phyloP scores from a whole-genome alignment of 2,113 vertebrate genomes.

The Menura novaehollandiae region DNA sequence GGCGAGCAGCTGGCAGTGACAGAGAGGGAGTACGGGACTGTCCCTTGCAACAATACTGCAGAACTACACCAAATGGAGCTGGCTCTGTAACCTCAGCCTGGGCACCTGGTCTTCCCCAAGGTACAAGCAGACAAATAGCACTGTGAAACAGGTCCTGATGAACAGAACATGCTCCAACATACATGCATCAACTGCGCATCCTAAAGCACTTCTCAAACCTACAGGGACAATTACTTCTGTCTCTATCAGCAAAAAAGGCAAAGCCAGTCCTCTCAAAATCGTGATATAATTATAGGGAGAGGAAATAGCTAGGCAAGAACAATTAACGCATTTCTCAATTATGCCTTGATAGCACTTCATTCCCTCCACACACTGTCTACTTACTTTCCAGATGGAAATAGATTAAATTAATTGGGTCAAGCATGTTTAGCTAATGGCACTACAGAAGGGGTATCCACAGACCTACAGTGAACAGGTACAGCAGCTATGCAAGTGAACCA shows the following conservation, averaged over 20 bases:
- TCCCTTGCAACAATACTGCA: not conserved
- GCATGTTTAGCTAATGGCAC: not conserved
- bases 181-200: not conserved
- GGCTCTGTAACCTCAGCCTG: not conserved
- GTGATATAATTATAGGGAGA: not conserved
- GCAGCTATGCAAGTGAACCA: not conserved
- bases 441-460: not conserved
- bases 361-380: not conserved
- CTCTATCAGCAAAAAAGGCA: not conserved
- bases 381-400: conserved; percentile 17
- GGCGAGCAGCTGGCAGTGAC: not conserved
- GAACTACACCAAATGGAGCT: not conserved
- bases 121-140: not conserved
- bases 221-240: not conserved
- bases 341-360: not conserved
- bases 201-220: not conserved
- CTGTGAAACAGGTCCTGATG: not conserved
- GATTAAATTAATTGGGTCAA: not conserved
- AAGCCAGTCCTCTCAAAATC: not conserved
- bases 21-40: not conserved
- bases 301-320: not conserved
- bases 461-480: not conserved
- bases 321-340: not conserved
- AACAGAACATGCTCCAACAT: not conserved
- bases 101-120: not conserved